Base-by-base conservation (phyloP, 1,140 invertebrate genomes). In the Cotesia typhae region DNA sequence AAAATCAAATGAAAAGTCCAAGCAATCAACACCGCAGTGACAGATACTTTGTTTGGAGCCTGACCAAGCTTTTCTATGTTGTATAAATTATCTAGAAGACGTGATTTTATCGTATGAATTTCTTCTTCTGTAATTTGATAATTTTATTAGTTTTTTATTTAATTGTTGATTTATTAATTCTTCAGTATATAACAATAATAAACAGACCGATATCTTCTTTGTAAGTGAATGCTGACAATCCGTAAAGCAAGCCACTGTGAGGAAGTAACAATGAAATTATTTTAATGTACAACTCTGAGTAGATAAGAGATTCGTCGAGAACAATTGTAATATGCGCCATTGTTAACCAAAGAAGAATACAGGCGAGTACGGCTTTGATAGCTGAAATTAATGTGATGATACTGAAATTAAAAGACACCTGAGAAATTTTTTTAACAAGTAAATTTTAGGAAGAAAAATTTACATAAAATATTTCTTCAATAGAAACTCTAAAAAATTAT, bases 191-290 rank as follows among this genome's bases (percentile, higher is more conserved):
- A 64, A 28, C 1, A 28, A 28, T 28, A 28, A 28, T 1, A 28
- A 10, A 20, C 53, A 71, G 60, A 74, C 77, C 71, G 2, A 76
- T 63, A 52, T 72, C 69, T 2, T 9, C 63, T 51, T 57, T 60
- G 2, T 66, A 73, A 2, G 75, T 74, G 20, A 79, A 72, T 5
- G 67, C 57, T 12, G 69, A 14, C 35, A 79, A 38, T 17, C 78
- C 78, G 38, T 79, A 78, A n/a, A 79, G 63, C 41, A 79, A 71
- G 17, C 78, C 77, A 65, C 60, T 78, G 59, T 79, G 78, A 3
- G 78, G 78, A 6, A 79, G 38, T 61, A 73, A 47, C n/a, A 79
- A 36, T 5, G 73, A 75, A 57, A 61, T 5, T 10, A 74, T 67
- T 59, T 63, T 70, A 12, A 72, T 70, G 2, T 47, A 0, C 1